Base-by-base conservation (phyloP, 1,140 invertebrate genomes). In the Bombus ignitus region DNA sequence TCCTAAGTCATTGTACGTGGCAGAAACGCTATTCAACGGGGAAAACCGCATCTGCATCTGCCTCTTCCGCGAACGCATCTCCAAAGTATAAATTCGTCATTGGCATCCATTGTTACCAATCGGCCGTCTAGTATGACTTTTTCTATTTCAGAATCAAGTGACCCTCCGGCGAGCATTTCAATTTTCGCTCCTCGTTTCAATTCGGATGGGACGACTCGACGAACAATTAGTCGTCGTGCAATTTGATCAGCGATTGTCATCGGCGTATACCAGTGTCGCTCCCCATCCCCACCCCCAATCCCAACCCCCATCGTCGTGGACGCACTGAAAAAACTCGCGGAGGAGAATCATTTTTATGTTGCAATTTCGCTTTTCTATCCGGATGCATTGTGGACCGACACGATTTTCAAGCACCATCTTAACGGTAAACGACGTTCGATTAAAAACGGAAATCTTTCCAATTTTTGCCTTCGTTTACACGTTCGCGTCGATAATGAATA, bases 181-280 rank as follows among this genome's bases (percentile, higher is more conserved):
- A 94, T 94, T 93, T 92, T 91, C 91, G 86, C 90, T 89, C 88
- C 89, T 85, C 87, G 80, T 83, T 88, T 90, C 93, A 92, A 93
- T 93, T 91, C 92, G 88, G 79, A 87, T 87, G 88, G 85, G 87
- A 84, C 92, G 90, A 93, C 91, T 91, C 93, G 90, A 90, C 90
- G 92, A 92, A 93, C 93, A 93, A 94, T 94, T 94, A 94, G 92
- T 85, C 90, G 78, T 87, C 88, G 91, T 91, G 87, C 91, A 93
- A 94, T 94, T 94, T 93, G 92, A 94, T 94, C 93, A 94, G 89
- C 93, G 91, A 94, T 94, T 93, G 93, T 94, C 93, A 94, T 93
- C 90, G 92, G 83, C 89, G 82, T 92, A 90, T 91, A 92, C 90
- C 92, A 22, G n/a, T 78, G 81, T 39, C 32, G 68, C 75, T 28